These are phyloP conservation scores for Oasisia sp. DNA, from an alignment of 2,888 invertebrate species.

Conservation along the genomic window DNA sequence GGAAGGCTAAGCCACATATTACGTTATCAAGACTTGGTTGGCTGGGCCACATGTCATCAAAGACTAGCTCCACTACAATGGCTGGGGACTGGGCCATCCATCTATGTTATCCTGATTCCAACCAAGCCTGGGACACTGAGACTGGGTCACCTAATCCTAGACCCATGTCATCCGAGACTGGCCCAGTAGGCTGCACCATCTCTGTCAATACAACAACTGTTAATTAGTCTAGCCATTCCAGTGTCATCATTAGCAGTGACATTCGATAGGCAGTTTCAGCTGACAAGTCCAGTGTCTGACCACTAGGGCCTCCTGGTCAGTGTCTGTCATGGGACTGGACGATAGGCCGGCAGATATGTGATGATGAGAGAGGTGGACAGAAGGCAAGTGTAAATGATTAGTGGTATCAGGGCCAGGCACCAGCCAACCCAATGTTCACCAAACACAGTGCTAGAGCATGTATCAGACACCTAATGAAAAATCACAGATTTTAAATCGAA, in stretches of 20 bases:
- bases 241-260: neutral
- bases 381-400: slow-evolving; percentile 9
- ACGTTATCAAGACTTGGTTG: too few relatives aligned
- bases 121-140: too few relatives aligned
- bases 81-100: too few relatives aligned
- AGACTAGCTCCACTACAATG: too few relatives aligned
- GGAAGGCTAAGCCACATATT: too few relatives aligned
- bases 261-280: neutral
- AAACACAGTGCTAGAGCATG: neutral
- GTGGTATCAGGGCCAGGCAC: neutral
- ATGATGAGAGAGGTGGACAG: neutral
- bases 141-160: too few relatives aligned
- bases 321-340: slow-evolving; percentile 7
- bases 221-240: neutral
- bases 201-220: neutral
- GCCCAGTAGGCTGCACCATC: neutral
- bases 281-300: neutral
- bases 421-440: neutral
- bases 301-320: neutral
- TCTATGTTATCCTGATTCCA: too few relatives aligned
- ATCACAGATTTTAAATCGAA: too few relatives aligned
- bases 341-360: neutral
- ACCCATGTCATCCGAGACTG: too few relatives aligned
- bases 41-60: too few relatives aligned
- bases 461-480: too few relatives aligned